Evolutionary conservation across 2,113 vertebrate genomes (phyloP).

Genomic region (Isurus oxyrinchus): DNA sequence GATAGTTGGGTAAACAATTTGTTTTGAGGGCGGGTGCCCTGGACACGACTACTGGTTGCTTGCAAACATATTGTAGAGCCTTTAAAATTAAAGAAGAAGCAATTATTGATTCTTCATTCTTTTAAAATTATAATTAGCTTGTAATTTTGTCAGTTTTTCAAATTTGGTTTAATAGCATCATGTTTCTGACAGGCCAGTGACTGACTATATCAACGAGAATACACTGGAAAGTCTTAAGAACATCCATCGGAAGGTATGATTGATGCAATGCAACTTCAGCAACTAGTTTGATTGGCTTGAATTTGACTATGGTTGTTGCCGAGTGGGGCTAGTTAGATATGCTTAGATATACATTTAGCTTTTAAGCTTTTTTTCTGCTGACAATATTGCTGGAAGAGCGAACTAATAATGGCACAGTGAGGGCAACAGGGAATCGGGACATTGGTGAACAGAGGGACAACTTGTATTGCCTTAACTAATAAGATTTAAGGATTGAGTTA

Average conservation of each 20-base stretch:
- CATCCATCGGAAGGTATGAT: constrained; percentile 73
- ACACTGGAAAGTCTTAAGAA: constrained; percentile 65
- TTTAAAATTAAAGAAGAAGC: neutral
- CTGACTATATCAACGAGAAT: constrained; percentile 61
- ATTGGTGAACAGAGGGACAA: neutral
- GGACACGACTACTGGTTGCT: neutral
- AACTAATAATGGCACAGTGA: neutral
- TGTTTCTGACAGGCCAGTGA: constrained; percentile 54
- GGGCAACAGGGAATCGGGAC: neutral
- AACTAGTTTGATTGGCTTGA: neutral
- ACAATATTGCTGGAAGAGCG: neutral
- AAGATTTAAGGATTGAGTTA: neutral
- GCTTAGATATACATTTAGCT: neutral
- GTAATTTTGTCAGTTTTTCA: neutral
- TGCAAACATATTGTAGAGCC: neutral
- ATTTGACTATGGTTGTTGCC: neutral
- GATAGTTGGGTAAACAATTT: neutral
- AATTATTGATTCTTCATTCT: neutral
- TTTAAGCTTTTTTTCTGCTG: neutral
- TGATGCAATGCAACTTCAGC: neutral
- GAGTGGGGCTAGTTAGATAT: neutral
- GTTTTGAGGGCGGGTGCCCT: neutral
- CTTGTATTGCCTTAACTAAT: neutral
- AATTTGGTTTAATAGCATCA: neutral
- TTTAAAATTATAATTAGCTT: neutral